Evolutionary conservation across 2,888 invertebrate species (phyloP).

Genomic region (Eristalis arbustorum): DNA sequence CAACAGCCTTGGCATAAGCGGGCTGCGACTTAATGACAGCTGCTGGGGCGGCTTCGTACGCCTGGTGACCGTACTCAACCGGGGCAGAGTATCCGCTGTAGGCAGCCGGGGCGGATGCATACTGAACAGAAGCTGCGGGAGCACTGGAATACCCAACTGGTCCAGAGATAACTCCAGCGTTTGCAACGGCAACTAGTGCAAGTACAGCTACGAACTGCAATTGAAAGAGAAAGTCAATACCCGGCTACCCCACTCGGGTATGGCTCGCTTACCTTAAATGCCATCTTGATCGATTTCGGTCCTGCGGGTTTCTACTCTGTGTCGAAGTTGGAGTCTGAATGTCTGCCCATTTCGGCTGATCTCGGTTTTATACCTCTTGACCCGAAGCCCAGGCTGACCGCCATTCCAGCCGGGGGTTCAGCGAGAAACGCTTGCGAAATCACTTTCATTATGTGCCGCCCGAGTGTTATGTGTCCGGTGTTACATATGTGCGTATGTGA

Average conservation of each 20-base stretch:
- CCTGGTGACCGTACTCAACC: neutral
- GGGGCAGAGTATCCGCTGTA: conserved; percentile 16
- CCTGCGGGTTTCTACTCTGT: neutral
- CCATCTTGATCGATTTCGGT: conserved; percentile 71
- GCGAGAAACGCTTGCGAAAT: conserved; percentile 14
- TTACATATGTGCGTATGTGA: neutral
- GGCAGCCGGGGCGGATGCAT: neutral
- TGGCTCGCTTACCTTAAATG: conserved; percentile 71
- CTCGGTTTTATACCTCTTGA: conserved; percentile 18
- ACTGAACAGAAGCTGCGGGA: neutral
- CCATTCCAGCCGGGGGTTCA: conserved; percentile 2
- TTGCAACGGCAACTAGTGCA: conserved; percentile 74
- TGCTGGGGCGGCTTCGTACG: conserved; percentile 52
- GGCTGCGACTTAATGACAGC: conserved; percentile 70
- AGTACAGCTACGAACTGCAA: conserved; percentile 74
- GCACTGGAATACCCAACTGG: conserved; percentile 62
- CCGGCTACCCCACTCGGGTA: neutral
- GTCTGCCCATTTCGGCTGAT: neutral
- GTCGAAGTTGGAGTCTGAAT: neutral
- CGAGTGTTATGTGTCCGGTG: neutral
- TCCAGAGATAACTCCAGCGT: conserved; percentile 74
- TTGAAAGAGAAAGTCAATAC: neutral
- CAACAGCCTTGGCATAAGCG: conserved; percentile 74
- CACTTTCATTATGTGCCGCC: conserved; percentile 16
- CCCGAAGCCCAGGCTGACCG: neutral